Evolutionary conservation across 92 coral and sea anemone genomes (phyloP), one percentile per base, ranked within the genome.

Genomic region (Bergia sp.): DNA sequence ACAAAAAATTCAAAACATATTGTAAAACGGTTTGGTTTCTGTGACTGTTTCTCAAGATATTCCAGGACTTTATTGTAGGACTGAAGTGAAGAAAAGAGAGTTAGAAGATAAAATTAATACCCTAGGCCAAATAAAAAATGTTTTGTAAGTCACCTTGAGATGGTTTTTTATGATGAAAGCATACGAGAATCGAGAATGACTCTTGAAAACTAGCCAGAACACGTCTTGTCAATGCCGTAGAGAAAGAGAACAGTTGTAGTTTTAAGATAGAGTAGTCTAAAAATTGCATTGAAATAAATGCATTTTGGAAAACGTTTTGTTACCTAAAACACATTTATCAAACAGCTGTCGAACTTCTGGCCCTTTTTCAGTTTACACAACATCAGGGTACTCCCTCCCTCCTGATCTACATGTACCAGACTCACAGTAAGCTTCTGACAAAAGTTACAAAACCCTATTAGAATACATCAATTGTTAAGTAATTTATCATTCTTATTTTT

Each of bases 141-240:
- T 82, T 61, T 82, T 82, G 87, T 61, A 65, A 29, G 87, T 82
- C 76, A 66, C 76, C 45, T 61, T 82, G 87, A 82, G 73, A 45
- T 13, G 77, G 65, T 40, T 47, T 47, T 47, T 47, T 0, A 4
- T 47, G 53, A 8, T 47, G 53, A 47, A 47, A 61, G 87, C 76
- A 82, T 57, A 61, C 16, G 5, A 82, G 77, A 82, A 82, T 82
- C 49, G 49, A 82, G 72, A 65, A 65, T 74, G 73, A 74, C 73
- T 76, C 61, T 65, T 37, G 73, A 29, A 82, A 38, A 82, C 87
- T 66, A 16, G 75, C 44, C 61, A 82, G 77, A 82, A n/a, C 66
- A 38, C 20, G 81, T 77, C 41, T 23, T 77, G 81, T 42, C 47
- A 7, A 77, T 64, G 53, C 53, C 8, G 53, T 47, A 8, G 53